A percentile compares a stretch with the other conserved stretches of the same genome.
These are phyloP conservation scores for Ectropis crepuscularia DNA, from an alignment of 2,888 invertebrate species.

Conservation along the genomic window DNA sequence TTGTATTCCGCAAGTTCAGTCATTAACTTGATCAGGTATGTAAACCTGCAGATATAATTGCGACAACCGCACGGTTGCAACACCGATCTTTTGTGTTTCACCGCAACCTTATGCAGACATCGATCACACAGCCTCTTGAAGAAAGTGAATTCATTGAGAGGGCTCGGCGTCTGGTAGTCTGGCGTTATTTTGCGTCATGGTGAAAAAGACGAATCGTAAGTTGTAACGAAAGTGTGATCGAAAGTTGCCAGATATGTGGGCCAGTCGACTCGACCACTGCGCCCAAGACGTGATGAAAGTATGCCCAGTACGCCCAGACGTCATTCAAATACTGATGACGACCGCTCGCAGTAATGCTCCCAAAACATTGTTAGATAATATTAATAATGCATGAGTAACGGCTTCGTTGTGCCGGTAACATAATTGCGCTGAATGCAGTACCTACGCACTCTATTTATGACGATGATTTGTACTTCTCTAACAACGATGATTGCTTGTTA, in stretches of 20 bases:
- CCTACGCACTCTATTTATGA: conserved; percentile 22
- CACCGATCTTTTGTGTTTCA: conserved; percentile 23
- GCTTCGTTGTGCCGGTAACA: conserved; percentile 20
- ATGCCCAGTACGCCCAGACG: conserved; percentile 18
- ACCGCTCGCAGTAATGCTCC: conserved; percentile 25
- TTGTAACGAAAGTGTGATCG: conserved; percentile 80
- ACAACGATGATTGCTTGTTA: conserved; percentile 2
- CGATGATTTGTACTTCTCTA: conserved; percentile 13
- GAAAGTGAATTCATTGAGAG: conserved; percentile 67
- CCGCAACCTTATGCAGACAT: conserved; percentile 25
- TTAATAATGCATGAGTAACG: conserved; percentile 33
- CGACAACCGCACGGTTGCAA: conserved; percentile 27
- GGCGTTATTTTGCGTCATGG: conserved; percentile 61
- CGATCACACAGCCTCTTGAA: conserved; percentile 45
- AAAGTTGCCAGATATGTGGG: conserved; percentile 83
- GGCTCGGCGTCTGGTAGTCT: conserved; percentile 69
- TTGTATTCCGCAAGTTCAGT: conserved; percentile 15
- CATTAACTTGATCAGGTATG: conserved; percentile 26
- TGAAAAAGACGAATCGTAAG: conserved; percentile 68
- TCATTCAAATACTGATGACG: conserved; percentile 28
- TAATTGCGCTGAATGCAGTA: conserved; percentile 22
- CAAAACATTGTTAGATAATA: conserved; percentile 36
- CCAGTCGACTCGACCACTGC: conserved; percentile 64
- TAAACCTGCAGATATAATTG: conserved; percentile 24
- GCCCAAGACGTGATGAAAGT: conserved; percentile 35